Evolutionary conservation across 1,140 invertebrate species (phyloP).

Genomic region (Drosophila punjabiensis): DNA sequence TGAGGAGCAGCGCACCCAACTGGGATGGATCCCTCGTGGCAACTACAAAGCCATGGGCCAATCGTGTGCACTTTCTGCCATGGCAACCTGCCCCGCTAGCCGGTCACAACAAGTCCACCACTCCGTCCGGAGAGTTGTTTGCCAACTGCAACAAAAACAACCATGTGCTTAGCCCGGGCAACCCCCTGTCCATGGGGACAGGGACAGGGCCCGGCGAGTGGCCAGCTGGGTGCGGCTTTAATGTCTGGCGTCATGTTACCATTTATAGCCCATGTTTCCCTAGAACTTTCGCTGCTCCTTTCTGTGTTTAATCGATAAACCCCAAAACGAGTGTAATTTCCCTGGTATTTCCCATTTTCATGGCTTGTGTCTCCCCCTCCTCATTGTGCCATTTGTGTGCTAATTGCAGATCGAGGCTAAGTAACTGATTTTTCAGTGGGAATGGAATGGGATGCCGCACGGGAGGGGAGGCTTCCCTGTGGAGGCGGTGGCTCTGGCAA

Average conservation of each 20-base stretch:
- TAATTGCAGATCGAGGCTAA: constrained; percentile 65
- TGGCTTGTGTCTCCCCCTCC: not conserved
- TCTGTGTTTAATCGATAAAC: constrained; percentile 72
- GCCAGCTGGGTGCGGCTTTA: constrained; percentile 70
- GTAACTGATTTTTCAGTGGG: constrained; percentile 49
- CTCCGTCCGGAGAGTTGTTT: constrained; percentile 60
- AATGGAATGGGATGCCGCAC: not conserved
- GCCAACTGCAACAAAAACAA: constrained; percentile 42
- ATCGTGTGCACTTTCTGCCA: constrained; percentile 38
- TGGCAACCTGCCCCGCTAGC: constrained; percentile 54
- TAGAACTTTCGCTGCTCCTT: constrained; percentile 70
- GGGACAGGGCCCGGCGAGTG: constrained; percentile 20
- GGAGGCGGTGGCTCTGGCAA: constrained; percentile 24
- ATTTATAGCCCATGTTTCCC: constrained; percentile 61
- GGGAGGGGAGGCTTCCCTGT: constrained; percentile 8
- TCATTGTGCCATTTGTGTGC: constrained; percentile 35
- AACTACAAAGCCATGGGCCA: not conserved
- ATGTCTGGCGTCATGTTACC: constrained; percentile 73
- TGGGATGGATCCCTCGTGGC: constrained; percentile 7
- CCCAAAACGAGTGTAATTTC: constrained; percentile 19
- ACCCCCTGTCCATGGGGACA: constrained; percentile 63
- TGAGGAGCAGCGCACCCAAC: constrained; percentile 9
- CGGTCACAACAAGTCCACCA: constrained; percentile 64
- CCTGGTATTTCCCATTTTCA: constrained; percentile 32
- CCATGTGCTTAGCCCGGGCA: constrained; percentile 15